Conservation (phyloP, 2,797 vertebrate genomes). For the Lycodopsis pacificus region DNA sequence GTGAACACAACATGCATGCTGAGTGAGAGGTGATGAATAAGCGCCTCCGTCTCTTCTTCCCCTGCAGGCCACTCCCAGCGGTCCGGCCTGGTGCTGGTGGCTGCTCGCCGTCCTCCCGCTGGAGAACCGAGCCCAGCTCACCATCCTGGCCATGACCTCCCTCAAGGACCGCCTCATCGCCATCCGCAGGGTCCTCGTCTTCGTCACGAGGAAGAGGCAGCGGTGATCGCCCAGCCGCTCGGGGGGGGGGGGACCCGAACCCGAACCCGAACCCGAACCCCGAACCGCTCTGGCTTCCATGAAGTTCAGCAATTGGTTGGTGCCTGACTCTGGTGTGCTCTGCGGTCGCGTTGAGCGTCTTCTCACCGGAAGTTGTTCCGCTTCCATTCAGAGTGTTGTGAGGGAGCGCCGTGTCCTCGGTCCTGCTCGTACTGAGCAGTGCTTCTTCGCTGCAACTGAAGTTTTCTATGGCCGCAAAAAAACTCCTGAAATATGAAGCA, state of each 20-base stretch:
- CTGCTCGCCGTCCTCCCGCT: slow-evolving; percentile 91
- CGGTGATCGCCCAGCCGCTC: slow-evolving; percentile 77
- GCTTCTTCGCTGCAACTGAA: not conserved
- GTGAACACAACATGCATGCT: no score
- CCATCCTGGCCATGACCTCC: slow-evolving; percentile 91
- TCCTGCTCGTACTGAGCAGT: not conserved
- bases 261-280: not conserved
- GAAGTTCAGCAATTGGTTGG: slow-evolving; percentile 40
- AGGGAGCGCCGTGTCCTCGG: slow-evolving; percentile 16
- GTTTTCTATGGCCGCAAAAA: not conserved
- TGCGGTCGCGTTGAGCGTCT: not conserved
- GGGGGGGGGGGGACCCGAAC: no score
- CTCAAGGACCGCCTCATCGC: slow-evolving; percentile 92
- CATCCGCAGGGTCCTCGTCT: slow-evolving; percentile 90
- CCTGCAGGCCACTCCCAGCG: slow-evolving; percentile 87
- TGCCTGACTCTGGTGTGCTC: not conserved
- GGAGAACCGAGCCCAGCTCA: slow-evolving; percentile 92
- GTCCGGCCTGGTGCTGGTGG: slow-evolving; percentile 97
- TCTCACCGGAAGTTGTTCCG: not conserved
- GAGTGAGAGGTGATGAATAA: no score
- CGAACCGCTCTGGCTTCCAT: slow-evolving; percentile 36
- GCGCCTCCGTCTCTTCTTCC: no score
- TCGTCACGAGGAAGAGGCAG: slow-evolving; percentile 90
- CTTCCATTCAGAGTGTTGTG: slow-evolving; percentile 4
- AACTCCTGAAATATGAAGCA: slow-evolving; percentile 32